Evolutionary conservation across 1,140 invertebrate genomes (phyloP).

Genomic region (Sweltsa coloradensis): DNA sequence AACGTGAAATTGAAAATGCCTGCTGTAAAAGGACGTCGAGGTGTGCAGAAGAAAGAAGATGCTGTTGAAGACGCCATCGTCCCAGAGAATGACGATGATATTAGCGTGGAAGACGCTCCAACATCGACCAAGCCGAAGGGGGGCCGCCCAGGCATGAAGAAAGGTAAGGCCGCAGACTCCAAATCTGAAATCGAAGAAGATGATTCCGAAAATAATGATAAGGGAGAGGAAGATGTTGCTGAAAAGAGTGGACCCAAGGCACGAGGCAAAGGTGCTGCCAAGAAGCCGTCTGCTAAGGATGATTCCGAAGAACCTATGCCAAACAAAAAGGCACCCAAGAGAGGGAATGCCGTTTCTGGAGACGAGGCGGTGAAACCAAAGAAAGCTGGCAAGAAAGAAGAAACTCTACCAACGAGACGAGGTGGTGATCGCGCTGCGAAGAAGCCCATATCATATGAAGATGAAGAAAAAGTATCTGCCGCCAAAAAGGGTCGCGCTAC

Average conservation of each 20-base stretch:
- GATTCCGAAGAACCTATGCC: neutral
- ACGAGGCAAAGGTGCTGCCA: neutral
- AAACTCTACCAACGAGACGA: neutral
- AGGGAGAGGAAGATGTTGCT: neutral
- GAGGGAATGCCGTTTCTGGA: neutral
- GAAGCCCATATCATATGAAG: neutral
- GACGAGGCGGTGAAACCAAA: neutral
- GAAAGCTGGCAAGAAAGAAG: neutral
- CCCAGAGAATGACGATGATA: too few species aligned
- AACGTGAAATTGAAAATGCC: too few species aligned
- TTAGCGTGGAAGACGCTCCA: neutral
- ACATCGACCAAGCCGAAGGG: neutral
- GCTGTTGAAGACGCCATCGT: too few species aligned
- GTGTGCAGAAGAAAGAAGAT: too few species aligned
- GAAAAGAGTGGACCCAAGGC: neutral
- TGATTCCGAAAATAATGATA: neutral
- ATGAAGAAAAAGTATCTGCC: conserved; percentile 1
- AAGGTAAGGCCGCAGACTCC: neutral
- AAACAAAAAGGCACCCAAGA: neutral
- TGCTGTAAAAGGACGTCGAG: too few species aligned
- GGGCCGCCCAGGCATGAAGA: neutral
- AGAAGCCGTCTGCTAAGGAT: neutral
- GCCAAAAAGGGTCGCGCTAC: neutral
- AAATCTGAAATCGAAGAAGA: neutral
- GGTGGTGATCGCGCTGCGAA: neutral